Conservation (phyloP, 2,113 vertebrate genomes). For the Varanus komodoensis region DNA sequence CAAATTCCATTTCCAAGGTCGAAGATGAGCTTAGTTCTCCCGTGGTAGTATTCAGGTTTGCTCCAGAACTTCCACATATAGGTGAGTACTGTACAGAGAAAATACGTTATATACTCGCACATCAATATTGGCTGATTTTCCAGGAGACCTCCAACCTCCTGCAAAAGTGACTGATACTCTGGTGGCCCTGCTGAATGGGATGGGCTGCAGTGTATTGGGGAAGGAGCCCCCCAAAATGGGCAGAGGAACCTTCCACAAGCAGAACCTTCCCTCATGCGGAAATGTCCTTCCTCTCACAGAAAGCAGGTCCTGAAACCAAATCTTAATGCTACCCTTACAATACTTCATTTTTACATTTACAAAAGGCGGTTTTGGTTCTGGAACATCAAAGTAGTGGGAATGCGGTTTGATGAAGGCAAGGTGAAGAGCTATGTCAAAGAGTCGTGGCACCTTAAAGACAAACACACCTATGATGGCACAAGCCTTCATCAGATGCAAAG, state of each 20-base stretch:
- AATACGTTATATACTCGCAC: background rate
- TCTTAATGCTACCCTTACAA: background rate
- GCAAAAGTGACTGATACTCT: no score
- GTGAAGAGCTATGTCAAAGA: background rate
- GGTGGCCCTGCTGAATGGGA: no score
- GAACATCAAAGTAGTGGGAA: background rate
- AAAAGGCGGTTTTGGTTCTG: background rate
- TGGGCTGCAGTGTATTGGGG: no score
- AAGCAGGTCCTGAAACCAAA: background rate
- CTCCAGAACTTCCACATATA: slow-evolving; percentile 75
- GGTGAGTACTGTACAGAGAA: slow-evolving; percentile 72
- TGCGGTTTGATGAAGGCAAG: background rate
- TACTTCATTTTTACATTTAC: background rate
- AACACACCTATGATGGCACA: no score
- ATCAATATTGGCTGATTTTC: background rate
- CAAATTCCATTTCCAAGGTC: slow-evolving; percentile 79
- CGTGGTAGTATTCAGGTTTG: slow-evolving; percentile 93
- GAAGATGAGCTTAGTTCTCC: slow-evolving; percentile 93
- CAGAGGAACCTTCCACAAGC: no score
- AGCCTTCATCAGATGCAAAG: no score
- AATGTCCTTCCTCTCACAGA: background rate
- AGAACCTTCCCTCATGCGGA: no score
- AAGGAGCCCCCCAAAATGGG: no score
- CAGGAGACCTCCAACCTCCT: no score
- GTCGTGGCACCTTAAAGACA: no score